Evolutionary conservation across 2,888 invertebrate genomes (phyloP).

Genomic region (Isoperla grammatica): DNA sequence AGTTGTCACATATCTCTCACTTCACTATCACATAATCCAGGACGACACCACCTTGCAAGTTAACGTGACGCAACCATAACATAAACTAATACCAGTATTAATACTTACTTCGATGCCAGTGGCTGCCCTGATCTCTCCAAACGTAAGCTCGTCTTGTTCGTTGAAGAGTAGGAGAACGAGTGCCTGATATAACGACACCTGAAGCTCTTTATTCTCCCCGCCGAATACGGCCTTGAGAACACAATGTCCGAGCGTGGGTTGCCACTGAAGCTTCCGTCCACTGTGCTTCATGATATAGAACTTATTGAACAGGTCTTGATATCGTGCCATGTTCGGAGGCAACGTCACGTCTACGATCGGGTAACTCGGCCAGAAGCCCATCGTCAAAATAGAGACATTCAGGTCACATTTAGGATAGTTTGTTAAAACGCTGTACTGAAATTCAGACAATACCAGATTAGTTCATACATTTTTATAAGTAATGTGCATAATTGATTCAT

Average conservation of each 20-base stretch:
- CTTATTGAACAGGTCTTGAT: slow-evolving; percentile 93
- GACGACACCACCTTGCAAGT: no score
- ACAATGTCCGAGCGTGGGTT: slow-evolving; percentile 96
- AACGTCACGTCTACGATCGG: slow-evolving; percentile 85
- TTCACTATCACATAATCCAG: no score
- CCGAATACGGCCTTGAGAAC: slow-evolving; percentile 85
- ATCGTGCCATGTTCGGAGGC: slow-evolving; percentile 83
- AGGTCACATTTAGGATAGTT: slow-evolving; percentile 54
- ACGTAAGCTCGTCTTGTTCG: slow-evolving; percentile 71
- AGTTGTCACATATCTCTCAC: no score
- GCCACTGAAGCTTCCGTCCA: slow-evolving; percentile 97
- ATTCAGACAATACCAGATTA: no score
- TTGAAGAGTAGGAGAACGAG: slow-evolving; percentile 92
- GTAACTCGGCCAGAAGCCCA: slow-evolving; percentile 99
- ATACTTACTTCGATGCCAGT: slow-evolving; percentile 84
- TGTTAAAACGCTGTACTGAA: no score
- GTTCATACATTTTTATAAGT: no score
- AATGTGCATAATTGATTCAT: no score
- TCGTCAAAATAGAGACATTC: slow-evolving; percentile 92
- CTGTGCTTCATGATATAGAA: slow-evolving; percentile 98
- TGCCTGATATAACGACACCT: slow-evolving; percentile 96
- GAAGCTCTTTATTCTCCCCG: slow-evolving; percentile 90
- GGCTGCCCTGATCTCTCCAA: slow-evolving; percentile 83
- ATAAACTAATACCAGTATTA: no score
- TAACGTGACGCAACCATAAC: no score